Base-by-base conservation (phyloP, 1,140 invertebrate genomes). In the Achroia grisella region DNA sequence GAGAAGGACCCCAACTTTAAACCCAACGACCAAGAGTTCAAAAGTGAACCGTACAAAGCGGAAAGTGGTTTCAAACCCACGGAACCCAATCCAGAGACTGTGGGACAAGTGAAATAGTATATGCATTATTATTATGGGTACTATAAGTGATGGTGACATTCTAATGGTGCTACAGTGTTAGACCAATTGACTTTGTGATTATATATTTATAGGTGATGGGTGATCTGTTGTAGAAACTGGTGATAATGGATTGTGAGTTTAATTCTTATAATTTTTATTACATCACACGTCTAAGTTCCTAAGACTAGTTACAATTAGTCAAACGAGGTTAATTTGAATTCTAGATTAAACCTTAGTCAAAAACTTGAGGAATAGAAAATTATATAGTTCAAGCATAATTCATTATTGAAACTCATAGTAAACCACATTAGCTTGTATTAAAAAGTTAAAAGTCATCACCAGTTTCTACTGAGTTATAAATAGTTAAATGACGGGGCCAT, bases 91-190 rank as follows among this genome's bases (percentile, higher is more conserved):
- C 71, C 59, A 46, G 76, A 80, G 15, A 52, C 66, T 6, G 61
- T 76, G 12, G 71, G 71, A 50, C 77, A 79, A 60, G 77, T 78
- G 41, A 81, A 81, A 77, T 81, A 81, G 69, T 68, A 78, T 60
- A 57, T 62, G 57, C 59, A 70, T 39, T 62, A 62, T 52, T 63
- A 62, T 50, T 69, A 59, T 48, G 66, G 60, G 50, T 65, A 60
- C 35, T 70, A 68, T 36, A 45, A 52, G 40, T 57, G 49, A 48
- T 55, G 36, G 44, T 45, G 43, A 36, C 36, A 28, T 10, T 36
- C 36, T 23, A 32, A 44, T 15, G 44, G 55, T 62, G 56, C 48
- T 34, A 31, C 28, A 14, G 10, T 41, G 44, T 37, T 33, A 42
- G 41, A 49, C 45, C 45, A 35, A 47, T 47, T 30, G 33, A 49